Base-by-base conservation (phyloP, 2,888 invertebrate species). In the Actias luna region DNA sequence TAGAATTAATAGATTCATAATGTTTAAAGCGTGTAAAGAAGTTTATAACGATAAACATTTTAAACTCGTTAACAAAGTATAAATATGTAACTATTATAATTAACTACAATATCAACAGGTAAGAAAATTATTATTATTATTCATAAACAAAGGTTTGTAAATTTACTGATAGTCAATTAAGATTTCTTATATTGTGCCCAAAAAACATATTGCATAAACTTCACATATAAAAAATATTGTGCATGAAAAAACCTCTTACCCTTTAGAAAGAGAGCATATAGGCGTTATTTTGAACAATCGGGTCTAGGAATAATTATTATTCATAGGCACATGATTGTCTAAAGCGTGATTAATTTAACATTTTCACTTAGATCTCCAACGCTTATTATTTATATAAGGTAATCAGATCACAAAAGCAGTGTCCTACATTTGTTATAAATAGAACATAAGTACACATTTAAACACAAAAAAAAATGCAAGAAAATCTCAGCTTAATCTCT, bases 401-500 rank as follows among this genome's bases (percentile, higher is more conserved):
- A 42, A 63, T 68, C 68, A 71, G 70, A 69, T 73, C 71, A 64
- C 69, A 59, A 67, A 46, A 67, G 67, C 59, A 68, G 65, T 64
- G 60, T 33, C 16, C n/a, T 59, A 67, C 63, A 55, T 62, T n/a
- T 65, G 59, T 59, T 73, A 72, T 71, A 72, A 68, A 67, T 66
- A 79, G 72, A 78, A 75, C 73, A 77, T 79, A 77, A 79, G 78
- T 76, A 79, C 75, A 55, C n/a, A 14, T 29, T 25, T 50, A 22
- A 29, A 8, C 3, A 27, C 1, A 27, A 52, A 52, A 55, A 65
- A 63, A 65, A 64, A 65, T 27, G 22, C 22, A 42, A 59, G 22
- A 59, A 36, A 35, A 55, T 59, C 29, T 36, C 31, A 58, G 29
- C 42, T 63, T 87, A 91, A 73, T 92, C 90, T 76, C 82, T 82